Evolutionary conservation across 2,113 vertebrate genomes (phyloP), one percentile per base, ranked within the genome.

Genomic region (Chlorocebus sabaeus): DNA sequence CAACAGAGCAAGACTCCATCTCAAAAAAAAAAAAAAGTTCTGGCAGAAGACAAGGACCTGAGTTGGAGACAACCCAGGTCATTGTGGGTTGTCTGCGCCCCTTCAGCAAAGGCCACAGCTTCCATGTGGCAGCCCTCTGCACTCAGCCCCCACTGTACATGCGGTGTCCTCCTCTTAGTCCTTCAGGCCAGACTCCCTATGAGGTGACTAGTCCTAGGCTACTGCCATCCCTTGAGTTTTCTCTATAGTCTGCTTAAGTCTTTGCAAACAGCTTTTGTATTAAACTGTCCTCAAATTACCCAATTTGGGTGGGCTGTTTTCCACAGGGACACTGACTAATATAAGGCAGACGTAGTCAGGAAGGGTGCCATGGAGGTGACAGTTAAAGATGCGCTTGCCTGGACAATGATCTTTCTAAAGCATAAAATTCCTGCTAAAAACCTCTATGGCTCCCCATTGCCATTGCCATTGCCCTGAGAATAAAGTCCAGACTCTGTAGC

Each of bases 211-310:
- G 72, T 18, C 22, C 95, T 11, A 27, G 38, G 55, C 43, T 70
- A 70, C 45, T 7, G 38, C 27, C 22, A 45, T 10, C 30, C 72
- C 73, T 81, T 32, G 38, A 79, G 61, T 72, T 84, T 68, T 52
- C 67, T 35, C 45, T 70, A 22, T 87, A 67, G 27, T 52, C 22
- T 86, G 50, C 30, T 68, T 76, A 86, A 6, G 38, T 48, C 61
- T 89, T 78, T 67, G 70, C 59, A 89, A 93, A 81, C 10, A 64
- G 3, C 89, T 35, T 96, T 92, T 94, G 50, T 78, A 68, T 79
- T 87, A 90, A 92, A 78, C 68, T 83, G 92, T 30, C 85, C 80
- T 90, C 85, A 83, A 78, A 89, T 68, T 82, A 57, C 35, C 35
- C 75, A 96, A 30, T 83, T 88, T 40, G 48, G 35, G 38, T 59